Conservation (phyloP, 2,113 vertebrate genomes). For the Aepyceros melampus region DNA sequence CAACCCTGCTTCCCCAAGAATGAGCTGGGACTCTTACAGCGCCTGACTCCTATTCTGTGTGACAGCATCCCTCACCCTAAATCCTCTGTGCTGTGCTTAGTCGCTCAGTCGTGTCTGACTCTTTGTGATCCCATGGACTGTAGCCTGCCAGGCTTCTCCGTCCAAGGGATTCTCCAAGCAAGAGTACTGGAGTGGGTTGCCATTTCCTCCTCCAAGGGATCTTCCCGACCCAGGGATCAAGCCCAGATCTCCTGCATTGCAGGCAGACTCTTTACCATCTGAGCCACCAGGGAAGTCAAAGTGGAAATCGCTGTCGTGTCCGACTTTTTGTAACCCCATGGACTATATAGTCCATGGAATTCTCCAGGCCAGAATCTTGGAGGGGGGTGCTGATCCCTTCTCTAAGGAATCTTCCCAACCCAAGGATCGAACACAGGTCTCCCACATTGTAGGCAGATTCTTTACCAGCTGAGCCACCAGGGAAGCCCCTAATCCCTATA, state of each 20-base stretch:
- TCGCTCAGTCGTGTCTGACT: not conserved
- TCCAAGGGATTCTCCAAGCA: not conserved
- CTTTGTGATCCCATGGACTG: not conserved
- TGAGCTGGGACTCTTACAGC: not conserved
- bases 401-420: not conserved
- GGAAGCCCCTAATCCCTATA: not conserved
- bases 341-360: not conserved
- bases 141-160: not conserved
- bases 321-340: not conserved
- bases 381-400: not conserved
- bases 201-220: not conserved
- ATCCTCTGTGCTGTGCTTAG: not conserved
- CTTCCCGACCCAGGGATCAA: not conserved
- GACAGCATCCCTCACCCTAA: not conserved
- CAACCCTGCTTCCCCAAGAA: not conserved
- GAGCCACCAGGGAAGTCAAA: not conserved
- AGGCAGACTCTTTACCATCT: not conserved
- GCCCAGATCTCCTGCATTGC: not conserved
- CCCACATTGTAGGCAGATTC: not conserved
- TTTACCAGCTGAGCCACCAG: not conserved
- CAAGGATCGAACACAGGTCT: not conserved
- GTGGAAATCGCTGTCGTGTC: not conserved
- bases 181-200: not conserved
- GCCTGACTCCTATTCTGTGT: not conserved
- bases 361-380: not conserved